phyloP scores from a whole-genome alignment of 2,113 vertebrate genomes.

The Spea bombifrons region DNA sequence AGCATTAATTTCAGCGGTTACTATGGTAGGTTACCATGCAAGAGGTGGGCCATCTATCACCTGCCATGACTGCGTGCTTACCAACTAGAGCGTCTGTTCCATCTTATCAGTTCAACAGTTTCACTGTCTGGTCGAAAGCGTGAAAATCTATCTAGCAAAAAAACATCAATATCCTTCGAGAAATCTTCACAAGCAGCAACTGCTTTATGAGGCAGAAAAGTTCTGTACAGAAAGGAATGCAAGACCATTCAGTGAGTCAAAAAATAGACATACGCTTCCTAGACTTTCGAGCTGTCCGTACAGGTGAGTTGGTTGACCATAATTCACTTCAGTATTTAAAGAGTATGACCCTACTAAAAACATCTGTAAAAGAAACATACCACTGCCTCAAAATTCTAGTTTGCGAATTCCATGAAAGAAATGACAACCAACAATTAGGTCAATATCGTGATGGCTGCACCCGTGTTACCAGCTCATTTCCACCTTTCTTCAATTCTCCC shows the following conservation, averaged over 20 bases:
- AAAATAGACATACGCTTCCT: conserved; percentile 13
- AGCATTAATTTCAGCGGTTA: no score
- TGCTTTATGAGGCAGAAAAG: no score
- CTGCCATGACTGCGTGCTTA: no score
- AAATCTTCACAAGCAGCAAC: no score
- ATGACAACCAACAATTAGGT: conserved; percentile 47
- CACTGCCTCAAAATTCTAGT: conserved; percentile 29
- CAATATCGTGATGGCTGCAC: not conserved
- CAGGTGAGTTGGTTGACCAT: conserved; percentile 11
- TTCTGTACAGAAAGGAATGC: no score
- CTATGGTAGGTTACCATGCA: no score
- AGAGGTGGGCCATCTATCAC: no score
- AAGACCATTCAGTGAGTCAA: not conserved
- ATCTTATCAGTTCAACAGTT: no score
- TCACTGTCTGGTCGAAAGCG: no score
- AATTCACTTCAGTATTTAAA: conserved; percentile 10
- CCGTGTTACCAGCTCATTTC: conserved; percentile 19
- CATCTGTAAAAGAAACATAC: conserved; percentile 2
- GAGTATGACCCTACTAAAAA: conserved; percentile 29
- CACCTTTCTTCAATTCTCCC: conserved; percentile 7
- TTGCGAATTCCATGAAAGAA: conserved; percentile 50
- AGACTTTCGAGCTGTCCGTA: not conserved
- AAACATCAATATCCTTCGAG: no score
- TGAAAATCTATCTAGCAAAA: no score
- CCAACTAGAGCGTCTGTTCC: no score